Base-by-base conservation (phyloP, 2,888 invertebrate genomes). In the Pyrocoelia pectoralis region DNA sequence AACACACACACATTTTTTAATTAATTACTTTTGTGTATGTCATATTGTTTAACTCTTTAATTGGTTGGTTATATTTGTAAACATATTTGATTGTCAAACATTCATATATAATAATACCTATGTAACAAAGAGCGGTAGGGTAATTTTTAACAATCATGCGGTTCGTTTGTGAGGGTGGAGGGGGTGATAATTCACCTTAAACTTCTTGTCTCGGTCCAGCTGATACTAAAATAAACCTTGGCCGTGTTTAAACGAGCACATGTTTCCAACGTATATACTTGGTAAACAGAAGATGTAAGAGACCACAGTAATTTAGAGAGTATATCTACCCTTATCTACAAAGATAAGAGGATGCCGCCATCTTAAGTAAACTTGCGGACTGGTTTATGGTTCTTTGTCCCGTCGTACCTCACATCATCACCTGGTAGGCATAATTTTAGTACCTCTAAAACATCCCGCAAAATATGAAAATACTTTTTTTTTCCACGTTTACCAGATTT, bases 181-280 rank as follows among this genome's bases (percentile, higher is more conserved):
- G 38, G n/a, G 14, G 40, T 50, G 13, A 52, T 61, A 38, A 61
- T 53, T 52, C 38, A 56, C 49, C 58, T 49, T 56, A 54, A 64
- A 58, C 54, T 65, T 65, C 64, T 56, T 55, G 60, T 38, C 65
- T 17, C 46, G n/a, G 18, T 18, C 46, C 56, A 56, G 40, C 24
- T 57, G 49, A 64, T 68, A 57, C 49, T 60, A 67, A 70, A 72
- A 71, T 66, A 72, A 71, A 70, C 72, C 72, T 71, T 71, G 71
- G 71, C 70, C 71, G 71, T 72, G 68, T 72, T 72, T 72, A 71
- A 71, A 72, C 72, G 72, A 70, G 72, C 70, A 71, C 72, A 72
- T 71, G 72, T 70, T 67, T 64, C 24, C 58, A 54, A 24, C 60
- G 61, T 69, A 68, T 70, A 65, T 70, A 65, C 68, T 63, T 43